A percentile compares a stretch with the other conserved stretches of the same genome.
phyloP scores from a whole-genome alignment of 2,797 vertebrate species.

The Aselliscus stoliczkanus region DNA sequence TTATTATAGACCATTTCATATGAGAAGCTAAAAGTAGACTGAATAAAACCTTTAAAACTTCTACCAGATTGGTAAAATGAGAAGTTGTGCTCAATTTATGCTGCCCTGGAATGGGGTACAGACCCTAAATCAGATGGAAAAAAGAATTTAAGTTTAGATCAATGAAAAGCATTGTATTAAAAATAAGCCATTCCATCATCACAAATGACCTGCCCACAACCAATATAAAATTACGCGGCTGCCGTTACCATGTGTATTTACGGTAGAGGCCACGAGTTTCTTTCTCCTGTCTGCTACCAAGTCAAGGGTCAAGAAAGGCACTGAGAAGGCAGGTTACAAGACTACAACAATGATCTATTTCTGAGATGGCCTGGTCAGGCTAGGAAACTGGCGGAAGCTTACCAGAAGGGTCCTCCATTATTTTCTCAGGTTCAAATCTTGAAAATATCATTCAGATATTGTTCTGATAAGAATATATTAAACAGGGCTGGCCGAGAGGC shows the following conservation, averaged over 20 bases:
- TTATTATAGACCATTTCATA: background rate
- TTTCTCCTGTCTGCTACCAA: background rate
- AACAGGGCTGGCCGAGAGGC: background rate
- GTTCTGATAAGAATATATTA: background rate
- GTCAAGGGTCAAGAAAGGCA: conserved; percentile 15
- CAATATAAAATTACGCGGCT: conserved; percentile 39
- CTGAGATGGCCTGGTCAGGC: background rate
- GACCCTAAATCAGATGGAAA: background rate
- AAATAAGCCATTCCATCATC: conserved; percentile 50
- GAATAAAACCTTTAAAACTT: conserved; percentile 32
- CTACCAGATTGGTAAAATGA: conserved; percentile 29
- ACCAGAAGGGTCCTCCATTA: background rate
- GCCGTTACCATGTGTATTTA: conserved; percentile 38
- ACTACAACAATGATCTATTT: conserved; percentile 44
- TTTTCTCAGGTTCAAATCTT: background rate
- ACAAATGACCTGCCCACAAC: conserved; percentile 30
- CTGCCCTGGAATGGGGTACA: conserved; percentile 3
- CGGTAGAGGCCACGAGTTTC: background rate
- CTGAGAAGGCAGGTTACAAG: conserved; percentile 15
- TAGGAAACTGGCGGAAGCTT: background rate
- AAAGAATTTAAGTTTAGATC: conserved; percentile 4
- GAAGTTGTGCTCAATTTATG: conserved; percentile 28
- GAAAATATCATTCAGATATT: background rate
- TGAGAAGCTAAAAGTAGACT: conserved; percentile 9
- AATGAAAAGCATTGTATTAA: conserved; percentile 56